Base-by-base conservation (phyloP, 2,113 vertebrate genomes). In the Hylia prasina region DNA sequence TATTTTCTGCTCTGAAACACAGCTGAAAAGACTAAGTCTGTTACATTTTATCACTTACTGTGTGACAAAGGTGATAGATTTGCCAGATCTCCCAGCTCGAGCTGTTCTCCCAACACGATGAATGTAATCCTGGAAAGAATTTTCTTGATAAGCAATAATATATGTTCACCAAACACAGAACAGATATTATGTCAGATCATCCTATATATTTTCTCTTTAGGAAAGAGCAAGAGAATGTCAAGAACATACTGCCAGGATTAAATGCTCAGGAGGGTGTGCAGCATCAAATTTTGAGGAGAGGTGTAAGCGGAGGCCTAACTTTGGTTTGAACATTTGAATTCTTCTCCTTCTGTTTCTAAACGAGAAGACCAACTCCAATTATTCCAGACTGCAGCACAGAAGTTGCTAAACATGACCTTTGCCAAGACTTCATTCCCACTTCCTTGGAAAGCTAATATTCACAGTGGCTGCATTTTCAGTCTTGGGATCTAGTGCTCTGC, bases 11-110 rank as follows among this genome's bases (percentile, higher is more conserved):
- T 65, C 39, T 51, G 47, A 70, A 78, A 75, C 14, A 83, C 15
- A 93, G 35, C 20, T 65, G 25, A 18, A 35, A 82, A 92, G 27
- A 83, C 0, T 16, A 87, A 53, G 8, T 42, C 31, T 89, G 51
- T 21, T 50, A 35, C 20, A 31, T 76, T 71, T 94, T 44, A 94
- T 81, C 30, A 98, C 98, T 98, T 97, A 99, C 99, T 99, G 99
- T 47, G 99, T 99, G 78, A 99, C 99, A 94, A 99, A 99, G 4
- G 99, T 99, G 95, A 99, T 99, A 69, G 99, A 98, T 91, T 99
- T 99, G 70, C 99, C 99, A 28, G 99, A 99, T 15, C 99, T 98
- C 10, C 99, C 99, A 24, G 99, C 99, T 98, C 99, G 98, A 81
- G 99, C 99, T 11, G 99, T 99, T 79, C 99, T 98, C 13, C 99